These are phyloP conservation scores for Ammodytes marinus DNA, from an alignment of 2,113 vertebrate genomes.

Conservation along the genomic window DNA sequence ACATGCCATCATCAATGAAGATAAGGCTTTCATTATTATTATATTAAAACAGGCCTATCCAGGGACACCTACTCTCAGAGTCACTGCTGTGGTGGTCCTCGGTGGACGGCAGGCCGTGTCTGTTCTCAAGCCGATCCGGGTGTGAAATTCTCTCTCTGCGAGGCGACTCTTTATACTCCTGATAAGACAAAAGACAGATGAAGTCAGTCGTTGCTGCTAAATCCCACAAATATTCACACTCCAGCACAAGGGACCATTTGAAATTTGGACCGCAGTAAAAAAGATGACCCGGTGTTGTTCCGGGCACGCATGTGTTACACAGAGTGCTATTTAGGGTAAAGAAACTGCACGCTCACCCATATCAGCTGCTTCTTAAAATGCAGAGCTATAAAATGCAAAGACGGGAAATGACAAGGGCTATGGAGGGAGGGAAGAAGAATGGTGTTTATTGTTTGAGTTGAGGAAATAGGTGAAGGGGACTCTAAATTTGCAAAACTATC, in stretches of 20 bases:
- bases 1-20: not conserved
- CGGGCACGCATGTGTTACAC: slow-evolving; percentile 19
- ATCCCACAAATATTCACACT: slow-evolving; percentile 47
- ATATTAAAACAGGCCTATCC: not conserved
- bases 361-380: slow-evolving; percentile 73
- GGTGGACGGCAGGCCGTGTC: slow-evolving; percentile 55
- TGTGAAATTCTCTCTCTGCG: slow-evolving; percentile 61
- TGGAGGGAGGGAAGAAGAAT: slow-evolving; percentile 51
- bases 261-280: slow-evolving; percentile 55
- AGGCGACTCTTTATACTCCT: slow-evolving; percentile 77
- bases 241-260: slow-evolving; percentile 24
- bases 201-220: slow-evolving; percentile 18
- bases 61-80: slow-evolving; percentile 80
- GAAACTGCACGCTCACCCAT: slow-evolving; percentile 20
- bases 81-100: slow-evolving; percentile 86
- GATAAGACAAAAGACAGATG: slow-evolving; percentile 23
- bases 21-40: not conserved
- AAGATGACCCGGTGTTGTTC: slow-evolving; percentile 54
- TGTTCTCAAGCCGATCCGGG: slow-evolving; percentile 66
- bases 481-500: slow-evolving; percentile 63
- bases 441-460: slow-evolving; percentile 62
- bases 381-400: slow-evolving; percentile 75
- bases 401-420: slow-evolving; percentile 44
- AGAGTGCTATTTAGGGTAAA: slow-evolving; percentile 73
- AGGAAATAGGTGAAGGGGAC: slow-evolving; percentile 50